phyloP scores from a whole-genome alignment of 2,113 vertebrate genomes.

The Mystacornis crossleyi region DNA sequence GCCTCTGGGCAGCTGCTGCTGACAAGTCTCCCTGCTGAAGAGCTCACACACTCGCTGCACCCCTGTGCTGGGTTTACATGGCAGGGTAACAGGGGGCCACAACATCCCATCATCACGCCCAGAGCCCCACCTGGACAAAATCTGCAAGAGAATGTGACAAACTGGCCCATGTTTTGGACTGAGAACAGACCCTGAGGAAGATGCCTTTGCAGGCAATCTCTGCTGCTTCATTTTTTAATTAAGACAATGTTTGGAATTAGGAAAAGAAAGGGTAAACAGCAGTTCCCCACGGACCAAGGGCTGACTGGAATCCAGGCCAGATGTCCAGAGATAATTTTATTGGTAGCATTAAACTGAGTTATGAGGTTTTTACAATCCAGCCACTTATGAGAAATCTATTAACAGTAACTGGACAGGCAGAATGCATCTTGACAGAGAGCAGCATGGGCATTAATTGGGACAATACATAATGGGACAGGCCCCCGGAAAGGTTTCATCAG shows the following conservation, averaged over 20 bases:
- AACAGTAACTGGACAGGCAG: slow-evolving; percentile 81
- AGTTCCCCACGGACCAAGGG: neutral
- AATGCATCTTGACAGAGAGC: slow-evolving; percentile 69
- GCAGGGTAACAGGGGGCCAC: neutral
- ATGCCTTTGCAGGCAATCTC: neutral
- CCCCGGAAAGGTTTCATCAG: slow-evolving; percentile 70
- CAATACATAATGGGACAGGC: slow-evolving; percentile 75
- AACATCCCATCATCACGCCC: neutral
- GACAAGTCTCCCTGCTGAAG: neutral
- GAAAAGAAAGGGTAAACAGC: slow-evolving; percentile 43
- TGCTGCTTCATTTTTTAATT: neutral
- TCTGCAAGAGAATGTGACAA: neutral
- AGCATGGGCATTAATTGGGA: slow-evolving; percentile 76
- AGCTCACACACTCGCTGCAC: rapidly evolving
- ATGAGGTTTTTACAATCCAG: slow-evolving; percentile 83
- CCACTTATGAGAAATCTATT: slow-evolving; percentile 86
- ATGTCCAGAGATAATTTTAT: slow-evolving; percentile 79
- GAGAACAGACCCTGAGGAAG: neutral
- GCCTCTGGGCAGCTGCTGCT: neutral
- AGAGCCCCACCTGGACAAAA: neutral
- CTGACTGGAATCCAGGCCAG: slow-evolving; percentile 73
- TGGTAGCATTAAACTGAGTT: slow-evolving; percentile 83
- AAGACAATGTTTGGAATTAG: neutral
- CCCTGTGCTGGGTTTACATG: neutral
- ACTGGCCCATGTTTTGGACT: neutral